Percentiles rank a stretch among this genome's conserved stretches.
These are phyloP conservation scores for Thomomys bottae DNA, from an alignment of 2,113 vertebrate species.

Conservation along the genomic window DNA sequence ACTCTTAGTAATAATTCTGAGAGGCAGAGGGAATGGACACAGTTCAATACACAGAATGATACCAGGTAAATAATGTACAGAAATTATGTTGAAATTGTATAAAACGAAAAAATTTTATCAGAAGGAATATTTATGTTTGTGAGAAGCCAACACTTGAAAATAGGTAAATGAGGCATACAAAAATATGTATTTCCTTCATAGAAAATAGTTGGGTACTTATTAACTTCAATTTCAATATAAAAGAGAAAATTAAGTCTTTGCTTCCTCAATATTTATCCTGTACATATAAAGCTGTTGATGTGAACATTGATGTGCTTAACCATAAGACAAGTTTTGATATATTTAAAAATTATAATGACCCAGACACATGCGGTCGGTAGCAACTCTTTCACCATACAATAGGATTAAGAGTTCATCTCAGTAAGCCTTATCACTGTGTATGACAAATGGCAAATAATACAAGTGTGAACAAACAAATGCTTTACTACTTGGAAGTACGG, in stretches of 20 bases:
- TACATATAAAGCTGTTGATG: background rate
- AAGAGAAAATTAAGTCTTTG: background rate
- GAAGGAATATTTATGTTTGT: background rate
- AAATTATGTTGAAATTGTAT: background rate
- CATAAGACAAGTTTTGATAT: background rate
- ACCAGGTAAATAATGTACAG: background rate
- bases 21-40: background rate
- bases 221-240: background rate
- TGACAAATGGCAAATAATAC: background rate
- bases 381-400: background rate
- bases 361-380: background rate
- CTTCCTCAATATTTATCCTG: background rate
- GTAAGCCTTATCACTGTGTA: background rate
- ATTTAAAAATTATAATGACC: background rate
- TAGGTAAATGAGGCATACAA: background rate
- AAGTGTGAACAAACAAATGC: background rate
- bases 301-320: background rate
- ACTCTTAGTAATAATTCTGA: background rate
- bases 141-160: background rate
- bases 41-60: background rate
- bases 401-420: background rate
- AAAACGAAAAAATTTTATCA: background rate
- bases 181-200: background rate
- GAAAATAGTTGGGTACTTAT: background rate
- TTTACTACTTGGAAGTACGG: background rate